A percentile compares a stretch with the other conserved stretches of the same genome.
phyloP scores from a whole-genome alignment of 2,113 vertebrate species.

The Gymnobelideus leadbeateri region DNA sequence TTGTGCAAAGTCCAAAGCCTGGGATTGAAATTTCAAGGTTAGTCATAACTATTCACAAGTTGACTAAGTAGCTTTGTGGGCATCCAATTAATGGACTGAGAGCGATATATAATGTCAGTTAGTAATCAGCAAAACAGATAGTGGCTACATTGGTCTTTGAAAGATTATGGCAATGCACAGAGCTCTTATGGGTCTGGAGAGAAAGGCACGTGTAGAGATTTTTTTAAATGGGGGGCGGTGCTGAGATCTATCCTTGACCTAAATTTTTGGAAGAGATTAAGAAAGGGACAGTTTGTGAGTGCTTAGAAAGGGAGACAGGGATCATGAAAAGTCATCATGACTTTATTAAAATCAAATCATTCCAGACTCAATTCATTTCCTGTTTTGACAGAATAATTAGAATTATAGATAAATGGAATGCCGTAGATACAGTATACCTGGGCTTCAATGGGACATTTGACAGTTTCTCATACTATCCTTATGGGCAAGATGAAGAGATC shows the following conservation, averaged over 20 bases:
- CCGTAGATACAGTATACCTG: background rate
- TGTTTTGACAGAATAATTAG: background rate
- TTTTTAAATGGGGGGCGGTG: background rate
- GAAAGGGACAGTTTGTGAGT: background rate
- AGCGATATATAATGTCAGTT: background rate
- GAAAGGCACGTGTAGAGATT: background rate
- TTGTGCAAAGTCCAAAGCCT: background rate
- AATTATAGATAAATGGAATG: background rate
- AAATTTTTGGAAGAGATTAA: background rate
- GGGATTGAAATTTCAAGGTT: background rate
- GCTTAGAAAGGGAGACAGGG: background rate
- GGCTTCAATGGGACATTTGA: background rate
- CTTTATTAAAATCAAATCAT: background rate
- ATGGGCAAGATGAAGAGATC: background rate
- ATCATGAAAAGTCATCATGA: background rate
- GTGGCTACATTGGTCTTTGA: background rate
- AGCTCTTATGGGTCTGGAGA: background rate
- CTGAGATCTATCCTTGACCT: background rate
- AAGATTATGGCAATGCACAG: background rate
- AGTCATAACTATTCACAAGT: background rate
- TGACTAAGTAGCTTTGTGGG: background rate
- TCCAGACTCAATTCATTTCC: background rate
- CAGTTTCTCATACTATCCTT: background rate
- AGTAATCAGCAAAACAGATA: background rate
- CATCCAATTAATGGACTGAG: background rate